Base-by-base conservation (phyloP, 2,888 invertebrate species). In the Xylophagus ater region DNA sequence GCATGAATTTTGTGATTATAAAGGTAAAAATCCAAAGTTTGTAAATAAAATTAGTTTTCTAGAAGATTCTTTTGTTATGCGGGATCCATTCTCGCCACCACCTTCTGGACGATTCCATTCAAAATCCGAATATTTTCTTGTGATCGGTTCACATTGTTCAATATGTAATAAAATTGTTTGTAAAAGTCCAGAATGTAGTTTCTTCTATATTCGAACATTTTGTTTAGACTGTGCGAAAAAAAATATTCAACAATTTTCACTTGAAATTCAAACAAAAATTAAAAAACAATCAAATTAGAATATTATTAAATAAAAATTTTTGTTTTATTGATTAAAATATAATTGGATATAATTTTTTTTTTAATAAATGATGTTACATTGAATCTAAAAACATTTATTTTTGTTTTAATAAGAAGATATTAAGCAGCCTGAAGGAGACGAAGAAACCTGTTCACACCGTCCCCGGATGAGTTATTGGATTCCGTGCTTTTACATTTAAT, bases 31-130 rank as follows among this genome's bases (percentile, higher is more conserved):
- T 44, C 85, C 88, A 17, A 78, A 81, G 3, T 87, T 85, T 58
- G 73, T 77, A 3, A 74, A 75, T 47, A 61, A 60, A 1, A 67
- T 84, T 25, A 59, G 66, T 23, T 73, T 87, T 39, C 66, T 71
- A 48, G 85, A 86, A 57, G 74, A 83, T 21, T 78, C 76, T 44
- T 92, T 81, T 60, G 62, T 88, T 1, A 81, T 85, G 74, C 81
- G 81, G 54, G 89, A 90, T 65, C 90, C 90, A 1, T 90, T 89
- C 56, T 73, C 76, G 51, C 73, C 80, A 2, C 76, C 78, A 5
- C 59, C 62, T 5, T 52, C 54, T 0, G 52, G 53, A 14, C 52
- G 53, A 53, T 13, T 25, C 5, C 44, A 59, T 38, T 76, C 76
- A 39, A 77, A 73, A 57, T 76, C 80, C n/a, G 81, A 87, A 60